A percentile compares a stretch with the other conserved stretches of the same genome.
These are phyloP conservation scores for Siniperca chuatsi DNA, from an alignment of 2,113 vertebrate genomes.

Conservation along the genomic window DNA sequence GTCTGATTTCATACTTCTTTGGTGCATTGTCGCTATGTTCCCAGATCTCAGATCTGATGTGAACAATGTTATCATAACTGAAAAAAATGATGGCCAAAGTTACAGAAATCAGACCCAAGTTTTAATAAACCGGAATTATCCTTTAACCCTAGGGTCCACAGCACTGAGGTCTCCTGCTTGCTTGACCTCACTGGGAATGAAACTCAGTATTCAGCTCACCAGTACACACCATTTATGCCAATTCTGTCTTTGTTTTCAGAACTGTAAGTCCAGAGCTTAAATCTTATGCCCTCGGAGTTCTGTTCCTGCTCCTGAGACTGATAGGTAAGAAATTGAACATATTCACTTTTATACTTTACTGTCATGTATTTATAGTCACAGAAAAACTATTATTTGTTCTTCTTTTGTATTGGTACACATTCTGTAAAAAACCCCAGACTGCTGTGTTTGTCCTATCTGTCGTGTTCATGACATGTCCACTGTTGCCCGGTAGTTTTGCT, in stretches of 20 bases:
- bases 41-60: background rate
- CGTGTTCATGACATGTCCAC: background rate
- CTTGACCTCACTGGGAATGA: background rate
- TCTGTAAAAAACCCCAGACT: background rate
- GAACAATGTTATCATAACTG: background rate
- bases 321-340: conserved; percentile 71
- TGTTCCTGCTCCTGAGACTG: conserved; percentile 83
- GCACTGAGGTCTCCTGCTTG: background rate
- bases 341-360: background rate
- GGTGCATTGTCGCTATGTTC: background rate
- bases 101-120: background rate
- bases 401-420: background rate
- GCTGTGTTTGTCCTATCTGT: background rate
- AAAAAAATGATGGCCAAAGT: background rate
- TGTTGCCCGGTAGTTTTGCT: conserved; percentile 19
- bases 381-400: background rate
- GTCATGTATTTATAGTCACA: background rate
- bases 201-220: background rate
- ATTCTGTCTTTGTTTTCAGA: conserved; percentile 63
- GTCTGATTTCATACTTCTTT: background rate
- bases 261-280: conserved; percentile 84
- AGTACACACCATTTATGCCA: background rate
- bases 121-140: background rate
- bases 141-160: background rate
- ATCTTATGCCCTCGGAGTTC: conserved; percentile 82